Evolutionary conservation across 1,140 invertebrate genomes (phyloP), one percentile per base, ranked within the genome.

Genomic region (Nebria ingens): DNA sequence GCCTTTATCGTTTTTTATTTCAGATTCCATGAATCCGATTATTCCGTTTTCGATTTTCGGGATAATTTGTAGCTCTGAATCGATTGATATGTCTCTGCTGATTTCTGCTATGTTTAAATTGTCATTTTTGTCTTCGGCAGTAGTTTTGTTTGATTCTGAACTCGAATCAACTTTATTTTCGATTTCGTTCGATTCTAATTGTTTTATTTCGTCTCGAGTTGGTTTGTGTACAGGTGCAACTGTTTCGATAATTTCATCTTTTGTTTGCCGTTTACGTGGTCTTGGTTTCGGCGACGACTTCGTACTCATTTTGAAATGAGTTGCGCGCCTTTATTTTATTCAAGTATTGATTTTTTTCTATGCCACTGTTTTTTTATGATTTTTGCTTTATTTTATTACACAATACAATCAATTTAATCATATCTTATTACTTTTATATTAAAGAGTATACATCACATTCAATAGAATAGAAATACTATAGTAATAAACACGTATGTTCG

Each of bases 1-100:
- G 38, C 66, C 65, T 9, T 61, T 60, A 52, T 69, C 67, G 38
- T 63, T 76, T 56, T 76, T 76, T 55, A 79, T 76, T 69, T 80
- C 78, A 23, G 77, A 76, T 62, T 79, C 78, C 50, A 79, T 77
- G 60, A 79, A 73, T 23, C 74, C 76, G 38, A 80, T 59, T 34
- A 79, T 80, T 61, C 75, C 78, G 61, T 75, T 73, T 61, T 79
- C 79, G 42, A 79, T 78, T 69, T 79, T 77, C 9, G 75, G n/a
- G n/a, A 9, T 34, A n/a, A 34, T 34, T n/a, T 9, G 6, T 34
- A 34, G 59, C 59, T 80, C 78, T n/a, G 71, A 71, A 58, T 79
- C 78, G 20, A 76, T 63, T 4, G 76, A 79, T 34, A 78, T 73
- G 51, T 73, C 68, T n/a, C 67, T 57, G 49, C 66, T 68, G 13